phyloP scores from a whole-genome alignment of 2,888 invertebrate species.

The Drosophila bunnanda region DNA sequence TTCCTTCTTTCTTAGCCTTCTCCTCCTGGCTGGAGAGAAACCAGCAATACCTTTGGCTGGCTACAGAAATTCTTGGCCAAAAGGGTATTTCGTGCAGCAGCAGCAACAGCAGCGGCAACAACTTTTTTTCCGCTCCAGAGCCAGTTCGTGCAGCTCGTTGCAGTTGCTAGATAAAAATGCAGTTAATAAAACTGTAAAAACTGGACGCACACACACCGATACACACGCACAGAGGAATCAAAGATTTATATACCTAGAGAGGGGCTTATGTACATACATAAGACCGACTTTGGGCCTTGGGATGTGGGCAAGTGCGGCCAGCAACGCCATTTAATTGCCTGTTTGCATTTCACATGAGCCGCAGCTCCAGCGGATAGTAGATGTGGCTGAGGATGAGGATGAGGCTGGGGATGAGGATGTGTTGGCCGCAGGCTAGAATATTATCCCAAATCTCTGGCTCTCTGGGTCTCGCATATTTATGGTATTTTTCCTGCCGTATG shows the following conservation, averaged over 20 bases:
- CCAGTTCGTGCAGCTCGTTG: constrained; percentile 78
- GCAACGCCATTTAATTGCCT: constrained; percentile 81
- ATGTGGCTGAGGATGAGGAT: neutral
- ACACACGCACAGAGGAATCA: constrained; percentile 29
- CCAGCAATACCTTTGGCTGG: constrained; percentile 60
- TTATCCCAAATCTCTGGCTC: constrained; percentile 40
- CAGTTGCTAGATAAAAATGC: constrained; percentile 80
- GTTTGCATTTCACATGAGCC: constrained; percentile 78
- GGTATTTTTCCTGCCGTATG: constrained; percentile 49
- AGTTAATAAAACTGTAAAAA: constrained; percentile 83
- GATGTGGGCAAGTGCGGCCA: constrained; percentile 73
- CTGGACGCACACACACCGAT: constrained; percentile 77
- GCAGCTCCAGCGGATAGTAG: constrained; percentile 26
- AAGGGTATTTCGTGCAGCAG: constrained; percentile 78
- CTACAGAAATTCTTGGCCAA: constrained; percentile 73
- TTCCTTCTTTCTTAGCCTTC: constrained; percentile 55
- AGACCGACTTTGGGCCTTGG: constrained; percentile 13
- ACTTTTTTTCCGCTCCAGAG: constrained; percentile 75
- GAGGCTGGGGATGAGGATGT: constrained; percentile 23
- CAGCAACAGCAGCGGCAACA: constrained; percentile 57
- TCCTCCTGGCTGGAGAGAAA: constrained; percentile 17
- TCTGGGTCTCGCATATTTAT: constrained; percentile 43
- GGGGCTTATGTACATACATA: constrained; percentile 14
- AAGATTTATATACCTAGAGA: constrained; percentile 25
- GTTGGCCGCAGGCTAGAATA: constrained; percentile 39